Conservation (phyloP, 1,140 invertebrate species). For the Panagrolaimus sp. region DNA sequence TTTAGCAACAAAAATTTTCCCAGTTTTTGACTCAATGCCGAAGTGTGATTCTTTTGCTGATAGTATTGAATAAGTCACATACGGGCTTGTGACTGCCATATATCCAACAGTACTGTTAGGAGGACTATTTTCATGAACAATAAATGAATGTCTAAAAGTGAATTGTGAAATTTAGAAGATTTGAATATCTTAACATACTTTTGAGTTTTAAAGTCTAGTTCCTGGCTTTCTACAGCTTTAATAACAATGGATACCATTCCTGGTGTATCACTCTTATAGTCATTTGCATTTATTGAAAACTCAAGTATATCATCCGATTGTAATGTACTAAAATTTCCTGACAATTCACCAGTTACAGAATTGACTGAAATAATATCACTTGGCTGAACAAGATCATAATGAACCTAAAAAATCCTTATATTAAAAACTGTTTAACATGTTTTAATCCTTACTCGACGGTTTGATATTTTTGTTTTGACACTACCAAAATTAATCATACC, state of each 20-base stretch:
- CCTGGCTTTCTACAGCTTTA: neutral
- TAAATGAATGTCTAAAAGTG: neutral
- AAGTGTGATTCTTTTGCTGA: neutral
- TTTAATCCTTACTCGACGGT: no score
- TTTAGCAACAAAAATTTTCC: neutral
- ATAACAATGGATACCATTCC: neutral
- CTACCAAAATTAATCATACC: neutral
- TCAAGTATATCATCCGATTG: neutral
- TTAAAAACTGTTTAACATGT: no score
- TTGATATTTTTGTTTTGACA: neutral
- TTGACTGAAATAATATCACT: neutral
- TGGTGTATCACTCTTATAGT: neutral
- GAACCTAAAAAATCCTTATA: no score
- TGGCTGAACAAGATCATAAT: no score
- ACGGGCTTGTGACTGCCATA: neutral
- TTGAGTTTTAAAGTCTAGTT: neutral
- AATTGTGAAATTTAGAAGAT: neutral
- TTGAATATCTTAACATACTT: neutral
- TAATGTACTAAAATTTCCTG: neutral
- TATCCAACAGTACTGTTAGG: neutral
- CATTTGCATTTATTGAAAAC: neutral
- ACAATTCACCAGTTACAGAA: neutral
- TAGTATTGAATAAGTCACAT: neutral
- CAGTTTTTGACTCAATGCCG: neutral
- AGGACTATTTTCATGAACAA: neutral